phyloP scores from a whole-genome alignment of 64 coral and sea anemone genomes.

The Pocillopora damicornis region DNA sequence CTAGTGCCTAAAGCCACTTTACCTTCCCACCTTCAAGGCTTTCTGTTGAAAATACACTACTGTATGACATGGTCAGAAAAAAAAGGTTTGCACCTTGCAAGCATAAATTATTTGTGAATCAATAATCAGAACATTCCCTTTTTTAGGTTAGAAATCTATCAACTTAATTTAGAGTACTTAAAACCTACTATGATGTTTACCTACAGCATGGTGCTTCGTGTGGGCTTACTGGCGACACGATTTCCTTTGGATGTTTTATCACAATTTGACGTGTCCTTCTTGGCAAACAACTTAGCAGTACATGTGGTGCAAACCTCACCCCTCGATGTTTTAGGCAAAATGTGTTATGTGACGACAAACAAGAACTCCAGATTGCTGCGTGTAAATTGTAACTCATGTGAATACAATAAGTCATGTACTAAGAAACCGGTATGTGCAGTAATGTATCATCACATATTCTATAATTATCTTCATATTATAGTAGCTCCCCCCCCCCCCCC shows the following conservation, averaged over 20 bases:
- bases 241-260: slow-evolving; percentile 14
- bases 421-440: slow-evolving; percentile 7
- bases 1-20: no score
- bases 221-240: slow-evolving; percentile 34
- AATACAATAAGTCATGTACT: neutral
- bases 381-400: neutral
- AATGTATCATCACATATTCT: no score
- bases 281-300: slow-evolving; percentile 57
- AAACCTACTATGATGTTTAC: neutral
- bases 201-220: slow-evolving; percentile 46
- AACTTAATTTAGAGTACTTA: no score
- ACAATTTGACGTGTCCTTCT: slow-evolving; percentile 11
- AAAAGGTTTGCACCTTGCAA: no score
- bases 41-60: no score
- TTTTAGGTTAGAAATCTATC: no score
- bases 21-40: no score
- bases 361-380: neutral
- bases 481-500: no score
- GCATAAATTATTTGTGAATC: no score
- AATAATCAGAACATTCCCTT: no score
- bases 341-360: slow-evolving; percentile 39
- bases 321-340: slow-evolving; percentile 18
- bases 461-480: no score
- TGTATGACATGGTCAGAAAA: no score
- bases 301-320: slow-evolving; percentile 7